These are phyloP conservation scores for Picathartes gymnocephalus DNA, from an alignment of 2,113 vertebrate genomes.

Conservation along the genomic window DNA sequence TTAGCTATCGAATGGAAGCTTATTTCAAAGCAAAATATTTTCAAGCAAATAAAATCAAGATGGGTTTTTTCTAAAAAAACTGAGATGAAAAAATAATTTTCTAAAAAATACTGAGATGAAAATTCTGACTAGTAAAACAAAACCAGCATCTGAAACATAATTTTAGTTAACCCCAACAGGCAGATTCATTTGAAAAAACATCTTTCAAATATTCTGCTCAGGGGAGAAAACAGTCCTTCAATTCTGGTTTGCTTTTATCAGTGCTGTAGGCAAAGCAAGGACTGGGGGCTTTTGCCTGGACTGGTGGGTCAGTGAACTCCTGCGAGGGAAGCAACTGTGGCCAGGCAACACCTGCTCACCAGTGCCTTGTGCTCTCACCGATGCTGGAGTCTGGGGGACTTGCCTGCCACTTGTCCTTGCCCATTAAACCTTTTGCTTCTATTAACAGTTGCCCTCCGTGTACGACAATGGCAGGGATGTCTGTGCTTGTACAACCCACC, in stretches of 20 bases:
- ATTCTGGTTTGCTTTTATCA: neutral
- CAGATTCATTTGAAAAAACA: neutral
- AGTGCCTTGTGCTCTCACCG: neutral
- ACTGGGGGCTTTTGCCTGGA: neutral
- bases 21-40: neutral
- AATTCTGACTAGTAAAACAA: neutral
- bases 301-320: neutral
- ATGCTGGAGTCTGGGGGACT: neutral
- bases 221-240: neutral
- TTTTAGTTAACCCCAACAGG: neutral
- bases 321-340: neutral
- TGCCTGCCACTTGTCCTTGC: neutral
- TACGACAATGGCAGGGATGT: neutral
- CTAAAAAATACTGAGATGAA: neutral
- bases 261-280: neutral
- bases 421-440: neutral
- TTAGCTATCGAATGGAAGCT: neutral
- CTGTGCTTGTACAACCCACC: neutral
- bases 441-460: neutral
- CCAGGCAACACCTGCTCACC: neutral
- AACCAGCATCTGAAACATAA: neutral
- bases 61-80: neutral
- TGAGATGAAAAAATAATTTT: neutral
- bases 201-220: neutral
- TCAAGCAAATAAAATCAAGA: neutral